phyloP scores from a whole-genome alignment of 2,888 invertebrate genomes.

The Stenichneumon culpator region DNA sequence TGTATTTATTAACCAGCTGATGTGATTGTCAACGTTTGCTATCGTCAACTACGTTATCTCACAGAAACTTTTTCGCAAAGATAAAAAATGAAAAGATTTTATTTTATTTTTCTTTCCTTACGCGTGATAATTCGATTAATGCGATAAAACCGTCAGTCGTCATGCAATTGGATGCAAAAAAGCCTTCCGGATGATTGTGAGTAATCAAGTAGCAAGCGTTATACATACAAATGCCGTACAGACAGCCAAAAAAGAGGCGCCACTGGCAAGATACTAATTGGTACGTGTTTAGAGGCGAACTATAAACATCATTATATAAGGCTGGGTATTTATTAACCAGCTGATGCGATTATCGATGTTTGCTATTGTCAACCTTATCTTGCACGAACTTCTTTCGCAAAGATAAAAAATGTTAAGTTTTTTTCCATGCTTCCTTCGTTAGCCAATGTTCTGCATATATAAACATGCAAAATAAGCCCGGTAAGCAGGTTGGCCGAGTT shows the following conservation, averaged over 20 bases:
- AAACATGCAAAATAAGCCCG: conserved; percentile 6
- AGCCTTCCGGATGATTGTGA: background rate
- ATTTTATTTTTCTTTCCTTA: no score
- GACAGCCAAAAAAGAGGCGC: background rate
- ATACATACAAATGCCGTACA: background rate
- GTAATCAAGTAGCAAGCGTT: background rate
- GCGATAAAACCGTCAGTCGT: background rate
- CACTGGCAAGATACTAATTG: background rate
- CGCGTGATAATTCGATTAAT: no score
- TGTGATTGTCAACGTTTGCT: background rate
- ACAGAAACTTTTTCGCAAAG: background rate
- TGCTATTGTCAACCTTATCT: background rate
- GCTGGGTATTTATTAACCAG: background rate
- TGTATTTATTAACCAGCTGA: background rate
- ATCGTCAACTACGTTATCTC: background rate
- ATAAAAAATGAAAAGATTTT: background rate
- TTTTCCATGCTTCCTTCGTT: background rate
- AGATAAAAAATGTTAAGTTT: background rate
- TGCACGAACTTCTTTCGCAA: background rate
- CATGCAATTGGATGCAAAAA: background rate
- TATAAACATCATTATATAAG: background rate
- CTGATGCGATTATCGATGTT: background rate
- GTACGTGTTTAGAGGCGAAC: background rate
- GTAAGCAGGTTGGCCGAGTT: conserved; percentile 17
- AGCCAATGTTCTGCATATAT: background rate